A percentile compares a stretch with the other conserved stretches of the same genome.
phyloP scores from a whole-genome alignment of 2,113 vertebrate genomes.

The Semnornis frantzii region DNA sequence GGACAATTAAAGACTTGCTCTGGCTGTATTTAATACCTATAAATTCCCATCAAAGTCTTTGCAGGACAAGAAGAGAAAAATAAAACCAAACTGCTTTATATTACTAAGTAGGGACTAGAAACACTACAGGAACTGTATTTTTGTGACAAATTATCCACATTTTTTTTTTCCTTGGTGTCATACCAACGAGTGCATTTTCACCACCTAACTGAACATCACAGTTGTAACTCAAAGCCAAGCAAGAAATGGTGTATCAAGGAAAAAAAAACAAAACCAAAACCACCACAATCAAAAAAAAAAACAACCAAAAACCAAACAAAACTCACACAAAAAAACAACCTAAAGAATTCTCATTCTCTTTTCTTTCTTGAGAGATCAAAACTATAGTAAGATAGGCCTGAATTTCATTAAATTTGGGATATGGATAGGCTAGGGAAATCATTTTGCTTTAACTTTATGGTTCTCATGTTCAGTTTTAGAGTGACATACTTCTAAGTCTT shows the following conservation, averaged over 20 bases:
- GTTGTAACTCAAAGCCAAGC: constrained; percentile 20
- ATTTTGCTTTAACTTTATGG: constrained; percentile 15
- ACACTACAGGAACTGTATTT: constrained; percentile 8
- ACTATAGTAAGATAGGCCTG: background rate
- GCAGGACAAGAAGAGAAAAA: background rate
- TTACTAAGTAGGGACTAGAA: background rate
- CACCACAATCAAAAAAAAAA: too few relatives aligned
- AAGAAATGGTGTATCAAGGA: constrained; percentile 2
- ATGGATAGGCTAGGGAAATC: background rate
- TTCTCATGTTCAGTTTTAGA: background rate
- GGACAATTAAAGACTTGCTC: constrained; percentile 2
- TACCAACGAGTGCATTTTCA: constrained; percentile 7
- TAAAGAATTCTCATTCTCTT: constrained; percentile 18
- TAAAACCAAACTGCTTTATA: background rate
- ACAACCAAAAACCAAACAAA: too few relatives aligned
- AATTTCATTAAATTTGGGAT: constrained; percentile 10
- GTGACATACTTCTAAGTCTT: background rate
- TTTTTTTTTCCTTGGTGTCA: background rate
- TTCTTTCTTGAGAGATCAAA: constrained; percentile 42
- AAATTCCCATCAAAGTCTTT: constrained; percentile 31
- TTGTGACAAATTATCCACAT: constrained; percentile 1
- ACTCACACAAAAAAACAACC: too few relatives aligned
- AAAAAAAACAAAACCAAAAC: background rate
- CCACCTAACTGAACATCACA: constrained; percentile 37
- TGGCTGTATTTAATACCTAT: constrained; percentile 13